Evolutionary conservation across 2,888 invertebrate genomes (phyloP).

Genomic region (Protula sp.): DNA sequence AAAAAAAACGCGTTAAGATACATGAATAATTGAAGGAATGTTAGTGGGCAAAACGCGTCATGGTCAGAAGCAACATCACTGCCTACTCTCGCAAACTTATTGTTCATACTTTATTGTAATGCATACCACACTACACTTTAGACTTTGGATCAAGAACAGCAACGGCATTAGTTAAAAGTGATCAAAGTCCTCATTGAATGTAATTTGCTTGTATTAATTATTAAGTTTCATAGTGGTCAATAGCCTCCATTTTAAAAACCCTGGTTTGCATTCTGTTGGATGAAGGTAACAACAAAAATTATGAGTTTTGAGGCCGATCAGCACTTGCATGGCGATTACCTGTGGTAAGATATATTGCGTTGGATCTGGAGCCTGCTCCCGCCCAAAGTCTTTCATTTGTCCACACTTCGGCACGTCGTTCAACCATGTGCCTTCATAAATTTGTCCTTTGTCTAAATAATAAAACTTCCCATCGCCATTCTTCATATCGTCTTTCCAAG

Average conservation of each 20-base stretch:
- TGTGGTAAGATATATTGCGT: conserved; percentile 48
- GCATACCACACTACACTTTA: too few species aligned
- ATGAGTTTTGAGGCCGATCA: background rate
- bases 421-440: conserved; percentile 53
- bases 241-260: background rate
- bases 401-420: conserved; percentile 54
- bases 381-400: conserved; percentile 49
- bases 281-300: background rate
- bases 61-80: background rate
- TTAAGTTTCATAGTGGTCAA: background rate
- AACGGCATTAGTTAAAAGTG: background rate
- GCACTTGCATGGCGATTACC: conserved; percentile 2
- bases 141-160: background rate
- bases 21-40: background rate
- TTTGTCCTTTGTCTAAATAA: conserved; percentile 52
- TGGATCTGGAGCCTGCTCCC: conserved; percentile 48
- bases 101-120: too few species aligned
- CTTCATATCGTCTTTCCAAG: conserved; percentile 53
- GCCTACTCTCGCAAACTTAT: background rate
- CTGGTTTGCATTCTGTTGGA: background rate
- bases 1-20: background rate
- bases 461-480: conserved; percentile 54
- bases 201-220: background rate
- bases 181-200: too few species aligned
- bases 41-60: background rate